phyloP scores from a whole-genome alignment of 2,888 invertebrate species.

The Crepidodera aurea region DNA sequence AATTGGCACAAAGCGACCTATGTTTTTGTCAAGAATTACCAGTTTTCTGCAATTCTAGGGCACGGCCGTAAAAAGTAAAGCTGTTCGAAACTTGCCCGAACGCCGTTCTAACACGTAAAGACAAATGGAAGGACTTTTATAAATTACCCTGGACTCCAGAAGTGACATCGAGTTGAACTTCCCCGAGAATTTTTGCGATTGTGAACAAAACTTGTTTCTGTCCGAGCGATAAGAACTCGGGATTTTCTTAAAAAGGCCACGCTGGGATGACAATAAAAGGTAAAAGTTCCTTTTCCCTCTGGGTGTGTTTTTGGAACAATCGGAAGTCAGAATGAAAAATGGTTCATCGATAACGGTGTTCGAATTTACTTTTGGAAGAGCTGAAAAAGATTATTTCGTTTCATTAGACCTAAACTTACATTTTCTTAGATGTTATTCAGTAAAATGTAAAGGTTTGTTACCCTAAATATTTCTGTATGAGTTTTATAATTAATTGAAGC shows the following conservation, averaged over 20 bases:
- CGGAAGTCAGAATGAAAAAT: conserved; percentile 6
- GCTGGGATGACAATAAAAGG: conserved; percentile 9
- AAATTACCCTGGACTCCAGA: conserved; percentile 21
- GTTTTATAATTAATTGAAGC: too few relatives aligned
- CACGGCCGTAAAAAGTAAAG: conserved; percentile 19
- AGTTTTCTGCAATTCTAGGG: neutral
- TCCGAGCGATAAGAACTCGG: conserved; percentile 17
- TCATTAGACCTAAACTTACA: too few relatives aligned
- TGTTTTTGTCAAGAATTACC: conserved; percentile 16
- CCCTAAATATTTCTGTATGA: too few relatives aligned
- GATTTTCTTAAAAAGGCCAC: neutral
- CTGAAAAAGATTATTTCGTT: too few relatives aligned
- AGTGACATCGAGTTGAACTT: conserved; percentile 21
- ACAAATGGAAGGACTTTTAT: conserved; percentile 31
- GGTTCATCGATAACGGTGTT: neutral
- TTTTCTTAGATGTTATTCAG: too few relatives aligned
- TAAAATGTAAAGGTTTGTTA: too few relatives aligned
- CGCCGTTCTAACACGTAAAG: conserved; percentile 23
- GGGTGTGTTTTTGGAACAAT: conserved; percentile 1
- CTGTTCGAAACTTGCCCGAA: conserved; percentile 1
- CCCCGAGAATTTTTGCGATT: conserved; percentile 16
- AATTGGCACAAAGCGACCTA: conserved; percentile 21
- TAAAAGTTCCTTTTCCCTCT: neutral
- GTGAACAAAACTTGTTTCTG: conserved; percentile 16
- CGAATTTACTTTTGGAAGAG: too few relatives aligned